Evolutionary conservation across 2,113 vertebrate species (phyloP).

Genomic region (Mesitornis unicolor): DNA sequence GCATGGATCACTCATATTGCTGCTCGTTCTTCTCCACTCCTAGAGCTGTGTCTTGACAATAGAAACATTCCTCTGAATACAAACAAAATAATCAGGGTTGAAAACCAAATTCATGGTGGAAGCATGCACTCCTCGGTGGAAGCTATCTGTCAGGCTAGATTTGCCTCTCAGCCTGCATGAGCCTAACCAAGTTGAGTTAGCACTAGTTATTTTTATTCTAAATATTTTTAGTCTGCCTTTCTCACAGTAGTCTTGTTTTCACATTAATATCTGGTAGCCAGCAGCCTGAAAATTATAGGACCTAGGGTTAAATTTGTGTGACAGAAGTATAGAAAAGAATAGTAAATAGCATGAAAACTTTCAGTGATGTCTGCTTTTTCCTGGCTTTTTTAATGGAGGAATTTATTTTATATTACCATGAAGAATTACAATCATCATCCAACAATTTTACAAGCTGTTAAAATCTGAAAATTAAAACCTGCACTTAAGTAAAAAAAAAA

Average conservation of each 20-base stretch:
- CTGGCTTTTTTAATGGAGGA: neutral
- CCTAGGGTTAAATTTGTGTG: neutral
- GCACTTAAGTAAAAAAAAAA: neutral
- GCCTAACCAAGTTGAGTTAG: neutral
- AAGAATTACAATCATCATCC: neutral
- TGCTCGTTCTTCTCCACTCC: neutral
- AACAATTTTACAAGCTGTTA: neutral
- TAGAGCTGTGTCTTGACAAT: neutral
- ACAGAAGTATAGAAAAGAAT: neutral
- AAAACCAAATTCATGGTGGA: neutral
- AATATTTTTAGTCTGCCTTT: neutral
- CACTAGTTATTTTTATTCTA: neutral
- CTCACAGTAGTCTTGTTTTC: neutral
- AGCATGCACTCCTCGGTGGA: neutral
- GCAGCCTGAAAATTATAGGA: neutral
- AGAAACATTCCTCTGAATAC: conserved; percentile 38
- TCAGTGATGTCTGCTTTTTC: neutral
- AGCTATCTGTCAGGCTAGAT: neutral
- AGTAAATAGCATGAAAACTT: neutral
- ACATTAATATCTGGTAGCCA: neutral
- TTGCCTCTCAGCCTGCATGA: neutral
- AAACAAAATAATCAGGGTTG: conserved; percentile 54
- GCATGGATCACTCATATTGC: neutral
- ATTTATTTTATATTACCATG: neutral
- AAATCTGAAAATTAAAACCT: neutral